Evolutionary conservation across 2,797 vertebrate species (phyloP), one percentile per base, ranked within the genome.

Genomic region (Coilia nasus): DNA sequence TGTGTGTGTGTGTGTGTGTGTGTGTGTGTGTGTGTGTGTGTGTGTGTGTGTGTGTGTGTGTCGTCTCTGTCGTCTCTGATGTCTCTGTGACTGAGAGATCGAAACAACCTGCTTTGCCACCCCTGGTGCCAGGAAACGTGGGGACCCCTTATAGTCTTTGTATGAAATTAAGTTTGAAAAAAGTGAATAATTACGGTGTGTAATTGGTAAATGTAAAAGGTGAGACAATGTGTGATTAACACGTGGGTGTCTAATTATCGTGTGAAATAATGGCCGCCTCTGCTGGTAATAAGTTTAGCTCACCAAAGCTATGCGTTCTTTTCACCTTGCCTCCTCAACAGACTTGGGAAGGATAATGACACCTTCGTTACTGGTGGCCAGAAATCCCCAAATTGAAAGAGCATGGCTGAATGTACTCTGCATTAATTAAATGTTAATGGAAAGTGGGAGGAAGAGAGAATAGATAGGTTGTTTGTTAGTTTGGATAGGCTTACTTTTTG

Each of bases 221-320:
- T 85, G 85, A 83, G 82, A 82, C 85, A 85, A 71, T 84, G 81
- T 88, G 83, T 85, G 84, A 86, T 84, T 88, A 83, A 87, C 87
- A 87, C 82, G 87, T 84, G 87, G 87, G 86, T 78, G 83, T 82
- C 85, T 89, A 88, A 88, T 90, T 91, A 90, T 85, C 87, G 82
- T 88, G 87, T 89, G 88, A 90, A 88, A 87, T 89, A 86, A 88
- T 90, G 67, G 88, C 83, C 84, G 84, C 83, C 83, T 90, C 87
- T 81, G 88, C 89, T 89, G 89, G 87, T 88, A 89, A 86, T 50
- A 71, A 88, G 85, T 88, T 83, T 82, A 89, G 89, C 84, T 89
- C 89, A 87, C 83, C 81, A 88, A 89, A 86, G 88, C 88, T 85
- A 31, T 56, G 87, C 85, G 88, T 87, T 81, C 82, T 75, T 84